These are phyloP conservation scores for Cydia fagiglandana DNA, from an alignment of 1,140 invertebrate genomes.

Conservation along the genomic window DNA sequence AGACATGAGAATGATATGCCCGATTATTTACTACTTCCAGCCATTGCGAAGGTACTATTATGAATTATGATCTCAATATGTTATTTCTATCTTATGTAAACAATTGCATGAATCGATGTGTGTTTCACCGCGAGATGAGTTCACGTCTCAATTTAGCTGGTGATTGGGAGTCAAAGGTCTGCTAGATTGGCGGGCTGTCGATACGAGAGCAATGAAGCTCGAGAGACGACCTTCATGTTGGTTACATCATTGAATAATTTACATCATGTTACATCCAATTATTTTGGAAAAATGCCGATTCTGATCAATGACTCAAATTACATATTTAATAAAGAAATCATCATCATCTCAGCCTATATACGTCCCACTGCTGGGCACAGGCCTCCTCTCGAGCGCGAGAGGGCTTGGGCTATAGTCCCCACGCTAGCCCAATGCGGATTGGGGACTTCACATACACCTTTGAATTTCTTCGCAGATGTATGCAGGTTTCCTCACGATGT, in stretches of 20 bases:
- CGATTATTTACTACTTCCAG: not conserved
- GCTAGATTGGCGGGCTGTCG: not conserved
- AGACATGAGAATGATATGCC: no score
- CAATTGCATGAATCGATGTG: not conserved
- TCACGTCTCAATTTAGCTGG: constrained; percentile 1
- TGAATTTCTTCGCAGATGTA: no score
- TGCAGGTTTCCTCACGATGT: no score
- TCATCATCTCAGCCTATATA: no score
- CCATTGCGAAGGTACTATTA: not conserved
- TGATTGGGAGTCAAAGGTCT: constrained; percentile 13
- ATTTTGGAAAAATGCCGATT: not conserved
- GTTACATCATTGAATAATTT: not conserved
- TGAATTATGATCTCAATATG: constrained; percentile 1
- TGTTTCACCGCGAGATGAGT: not conserved
- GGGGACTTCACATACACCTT: no score
- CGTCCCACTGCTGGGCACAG: no score
- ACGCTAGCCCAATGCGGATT: no score
- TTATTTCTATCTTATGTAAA: constrained; percentile 9
- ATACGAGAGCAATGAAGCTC: not conserved
- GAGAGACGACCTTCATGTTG: not conserved
- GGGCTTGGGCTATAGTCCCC: no score
- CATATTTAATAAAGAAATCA: no score
- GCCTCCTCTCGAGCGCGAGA: no score
- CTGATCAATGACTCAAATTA: not conserved
- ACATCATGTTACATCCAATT: not conserved